Percentiles rank a stretch among this genome's conserved stretches.
phyloP scores from a whole-genome alignment of 2,888 invertebrate species.

The Luperina testacea region DNA sequence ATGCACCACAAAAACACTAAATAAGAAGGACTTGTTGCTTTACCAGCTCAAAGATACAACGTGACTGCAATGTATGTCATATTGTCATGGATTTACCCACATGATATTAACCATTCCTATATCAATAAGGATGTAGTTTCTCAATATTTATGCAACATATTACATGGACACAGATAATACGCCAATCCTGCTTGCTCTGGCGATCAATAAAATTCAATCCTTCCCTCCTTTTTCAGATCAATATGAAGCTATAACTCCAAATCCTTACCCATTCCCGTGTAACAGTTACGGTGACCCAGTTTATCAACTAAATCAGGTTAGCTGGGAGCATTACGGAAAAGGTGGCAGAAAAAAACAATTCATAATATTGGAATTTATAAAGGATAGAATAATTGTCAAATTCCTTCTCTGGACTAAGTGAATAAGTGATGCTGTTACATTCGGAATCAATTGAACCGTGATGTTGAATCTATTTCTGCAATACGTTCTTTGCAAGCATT shows the following conservation, averaged over 20 bases:
- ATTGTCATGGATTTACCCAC: neutral
- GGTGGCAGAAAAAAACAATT: conserved; percentile 1
- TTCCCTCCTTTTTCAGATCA: neutral
- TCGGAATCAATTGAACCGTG: neutral
- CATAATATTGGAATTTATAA: neutral
- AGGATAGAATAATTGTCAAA: neutral
- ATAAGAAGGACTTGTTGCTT: neutral
- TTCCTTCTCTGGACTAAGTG: no score
- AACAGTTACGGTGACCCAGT: conserved; percentile 22
- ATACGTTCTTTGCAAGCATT: neutral
- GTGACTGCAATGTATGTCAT: neutral
- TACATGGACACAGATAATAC: neutral
- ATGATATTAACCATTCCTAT: neutral
- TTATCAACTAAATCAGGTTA: neutral
- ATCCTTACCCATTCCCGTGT: neutral
- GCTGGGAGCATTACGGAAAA: neutral
- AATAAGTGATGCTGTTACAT: neutral
- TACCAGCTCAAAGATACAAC: neutral
- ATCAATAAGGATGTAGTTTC: neutral
- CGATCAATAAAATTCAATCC: neutral
- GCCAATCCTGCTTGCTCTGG: neutral
- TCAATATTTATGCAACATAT: neutral
- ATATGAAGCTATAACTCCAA: neutral
- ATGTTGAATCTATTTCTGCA: neutral
- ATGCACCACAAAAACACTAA: neutral